phyloP scores from a whole-genome alignment of 2,113 vertebrate species.

The Campylorhamphus procurvoides region DNA sequence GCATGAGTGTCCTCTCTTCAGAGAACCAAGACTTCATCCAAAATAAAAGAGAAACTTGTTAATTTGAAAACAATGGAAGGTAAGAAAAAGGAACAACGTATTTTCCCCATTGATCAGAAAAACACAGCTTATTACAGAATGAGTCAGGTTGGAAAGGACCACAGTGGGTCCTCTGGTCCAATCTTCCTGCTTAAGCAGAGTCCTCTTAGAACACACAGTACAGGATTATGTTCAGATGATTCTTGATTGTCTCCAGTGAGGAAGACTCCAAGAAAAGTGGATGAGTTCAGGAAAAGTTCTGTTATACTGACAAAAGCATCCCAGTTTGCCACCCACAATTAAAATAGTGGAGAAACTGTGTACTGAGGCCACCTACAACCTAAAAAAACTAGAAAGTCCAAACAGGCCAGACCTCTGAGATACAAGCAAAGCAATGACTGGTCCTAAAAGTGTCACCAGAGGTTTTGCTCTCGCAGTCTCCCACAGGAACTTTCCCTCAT shows the following conservation, averaged over 20 bases:
- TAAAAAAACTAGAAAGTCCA: not conserved
- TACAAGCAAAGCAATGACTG: not conserved
- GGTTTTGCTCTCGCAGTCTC: not conserved
- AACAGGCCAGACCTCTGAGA: not conserved
- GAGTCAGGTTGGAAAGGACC: not conserved
- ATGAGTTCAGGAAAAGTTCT: not conserved
- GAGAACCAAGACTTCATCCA: not conserved
- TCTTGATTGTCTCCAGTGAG: not conserved
- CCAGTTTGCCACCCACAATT: not conserved
- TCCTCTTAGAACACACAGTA: not conserved
- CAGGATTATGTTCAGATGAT: not conserved
- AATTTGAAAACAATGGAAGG: not conserved
- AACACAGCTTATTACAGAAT: not conserved
- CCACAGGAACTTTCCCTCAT: not conserved
- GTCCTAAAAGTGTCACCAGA: not conserved
- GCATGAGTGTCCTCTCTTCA: not conserved
- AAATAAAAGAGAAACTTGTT: not conserved
- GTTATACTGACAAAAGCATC: not conserved
- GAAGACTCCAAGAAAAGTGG: not conserved
- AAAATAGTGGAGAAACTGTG: accelerated
- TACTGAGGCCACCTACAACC: not conserved
- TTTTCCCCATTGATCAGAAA: not conserved
- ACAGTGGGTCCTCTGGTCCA: not conserved
- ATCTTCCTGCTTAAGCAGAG: too few relatives aligned
- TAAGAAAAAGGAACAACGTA: accelerated